Evolutionary conservation across 2,113 vertebrate genomes (phyloP).

Genomic region (Athene noctua): DNA sequence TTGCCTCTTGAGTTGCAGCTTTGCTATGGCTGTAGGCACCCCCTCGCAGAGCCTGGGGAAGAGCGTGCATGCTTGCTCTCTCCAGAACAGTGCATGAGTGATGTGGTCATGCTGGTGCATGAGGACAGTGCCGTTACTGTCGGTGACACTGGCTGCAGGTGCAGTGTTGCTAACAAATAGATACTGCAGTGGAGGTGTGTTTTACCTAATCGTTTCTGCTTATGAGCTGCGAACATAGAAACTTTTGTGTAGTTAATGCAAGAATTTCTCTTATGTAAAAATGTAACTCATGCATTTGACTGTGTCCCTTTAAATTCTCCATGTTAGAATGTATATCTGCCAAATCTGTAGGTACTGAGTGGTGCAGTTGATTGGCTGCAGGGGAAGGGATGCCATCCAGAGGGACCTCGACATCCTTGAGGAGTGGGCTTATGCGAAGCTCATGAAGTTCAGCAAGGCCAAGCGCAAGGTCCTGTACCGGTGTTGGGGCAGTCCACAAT

Average conservation of each 20-base stretch:
- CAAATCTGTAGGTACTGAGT: background rate
- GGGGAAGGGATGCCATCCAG: background rate
- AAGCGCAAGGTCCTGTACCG: background rate
- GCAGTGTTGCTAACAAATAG: background rate
- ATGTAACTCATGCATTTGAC: background rate
- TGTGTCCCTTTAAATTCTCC: conserved; percentile 49
- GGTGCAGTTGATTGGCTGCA: background rate
- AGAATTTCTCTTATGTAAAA: background rate
- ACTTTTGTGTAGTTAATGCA: background rate
- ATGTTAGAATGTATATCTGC: background rate
- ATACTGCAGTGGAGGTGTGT: background rate
- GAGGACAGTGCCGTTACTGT: background rate
- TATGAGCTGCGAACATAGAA: background rate
- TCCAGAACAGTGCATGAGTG: conserved; percentile 20
- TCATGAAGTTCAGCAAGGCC: background rate
- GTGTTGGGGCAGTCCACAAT: accelerated
- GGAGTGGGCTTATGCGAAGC: background rate
- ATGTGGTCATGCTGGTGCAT: conserved; percentile 34
- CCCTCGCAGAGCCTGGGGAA: background rate
- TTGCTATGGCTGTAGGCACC: conserved; percentile 37
- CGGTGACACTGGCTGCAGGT: background rate
- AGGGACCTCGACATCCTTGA: background rate
- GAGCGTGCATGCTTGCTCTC: conserved; percentile 38
- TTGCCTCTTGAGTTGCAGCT: conserved; percentile 20
- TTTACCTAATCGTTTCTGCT: background rate